Evolutionary conservation across 2,888 invertebrate species (phyloP).

Genomic region (Steinernema carpocapsae): DNA sequence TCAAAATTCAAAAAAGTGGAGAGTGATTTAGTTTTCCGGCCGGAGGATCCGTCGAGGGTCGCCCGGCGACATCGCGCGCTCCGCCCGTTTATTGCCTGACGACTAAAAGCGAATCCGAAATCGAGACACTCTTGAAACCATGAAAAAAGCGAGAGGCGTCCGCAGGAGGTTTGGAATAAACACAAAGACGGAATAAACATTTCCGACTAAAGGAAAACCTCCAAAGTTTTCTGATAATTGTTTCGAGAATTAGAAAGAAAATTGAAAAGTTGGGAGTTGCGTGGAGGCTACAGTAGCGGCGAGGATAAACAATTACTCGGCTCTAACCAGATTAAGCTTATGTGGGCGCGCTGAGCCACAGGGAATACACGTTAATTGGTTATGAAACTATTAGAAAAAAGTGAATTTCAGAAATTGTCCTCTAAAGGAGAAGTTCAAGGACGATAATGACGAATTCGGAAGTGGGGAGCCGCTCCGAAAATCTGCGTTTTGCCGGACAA

Average conservation of each 20-base stretch:
- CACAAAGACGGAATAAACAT: too few relatives aligned
- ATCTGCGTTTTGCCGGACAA: too few relatives aligned
- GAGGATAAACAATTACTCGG: slow-evolving; percentile 5
- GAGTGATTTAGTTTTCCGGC: too few relatives aligned
- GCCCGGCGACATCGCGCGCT: background rate
- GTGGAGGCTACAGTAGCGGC: slow-evolving; percentile 19
- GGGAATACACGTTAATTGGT: background rate
- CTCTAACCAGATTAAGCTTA: background rate
- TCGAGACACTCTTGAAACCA: background rate
- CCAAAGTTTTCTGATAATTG: too few relatives aligned
- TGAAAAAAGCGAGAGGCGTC: background rate
- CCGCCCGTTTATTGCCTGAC: slow-evolving; percentile 10
- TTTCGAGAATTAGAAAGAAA: too few relatives aligned
- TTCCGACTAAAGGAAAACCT: too few relatives aligned
- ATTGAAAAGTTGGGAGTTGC: too few relatives aligned
- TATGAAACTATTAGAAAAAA: too few relatives aligned
- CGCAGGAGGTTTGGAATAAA: background rate
- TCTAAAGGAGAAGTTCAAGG: background rate
- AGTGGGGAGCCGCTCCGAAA: too few relatives aligned
- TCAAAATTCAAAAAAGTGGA: too few relatives aligned
- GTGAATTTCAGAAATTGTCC: background rate
- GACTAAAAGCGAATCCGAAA: slow-evolving; percentile 6
- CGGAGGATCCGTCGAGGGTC: slow-evolving; percentile 2
- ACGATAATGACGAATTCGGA: too few relatives aligned
- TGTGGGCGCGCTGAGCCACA: background rate